A percentile compares a stretch with the other conserved stretches of the same genome.
These are phyloP conservation scores for Herpailurus yagouaroundi DNA, from an alignment of 2,113 vertebrate genomes.

Conservation along the genomic window DNA sequence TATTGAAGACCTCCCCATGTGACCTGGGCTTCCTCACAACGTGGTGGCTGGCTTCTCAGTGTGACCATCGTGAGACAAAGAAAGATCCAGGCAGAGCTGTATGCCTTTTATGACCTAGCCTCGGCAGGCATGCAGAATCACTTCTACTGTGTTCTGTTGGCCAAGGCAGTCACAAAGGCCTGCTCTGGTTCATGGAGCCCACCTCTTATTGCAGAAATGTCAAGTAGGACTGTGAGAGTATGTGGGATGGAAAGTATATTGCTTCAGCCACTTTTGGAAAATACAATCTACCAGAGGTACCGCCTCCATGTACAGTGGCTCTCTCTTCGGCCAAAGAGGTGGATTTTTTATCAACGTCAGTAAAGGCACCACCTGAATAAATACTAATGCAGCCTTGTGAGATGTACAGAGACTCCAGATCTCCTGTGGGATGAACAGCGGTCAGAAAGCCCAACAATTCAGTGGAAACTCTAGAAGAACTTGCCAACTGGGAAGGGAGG, in stretches of 20 bases:
- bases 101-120: background rate
- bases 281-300: background rate
- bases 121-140: background rate
- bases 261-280: background rate
- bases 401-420: background rate
- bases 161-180: too few species aligned
- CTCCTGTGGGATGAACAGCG: background rate
- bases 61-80: background rate
- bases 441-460: background rate
- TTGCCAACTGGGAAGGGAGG: background rate
- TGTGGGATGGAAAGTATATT: rapidly evolving
- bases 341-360: too few species aligned
- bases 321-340: background rate
- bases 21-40: background rate
- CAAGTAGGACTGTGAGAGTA: background rate
- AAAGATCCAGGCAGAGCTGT: background rate
- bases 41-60: too few species aligned
- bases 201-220: background rate
- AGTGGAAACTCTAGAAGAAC: background rate
- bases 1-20: background rate
- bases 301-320: background rate
- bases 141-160: background rate
- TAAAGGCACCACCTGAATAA: background rate
- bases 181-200: background rate
- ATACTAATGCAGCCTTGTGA: background rate